Base-by-base conservation (phyloP, 2,113 vertebrate genomes). In the Albula goreensis region DNA sequence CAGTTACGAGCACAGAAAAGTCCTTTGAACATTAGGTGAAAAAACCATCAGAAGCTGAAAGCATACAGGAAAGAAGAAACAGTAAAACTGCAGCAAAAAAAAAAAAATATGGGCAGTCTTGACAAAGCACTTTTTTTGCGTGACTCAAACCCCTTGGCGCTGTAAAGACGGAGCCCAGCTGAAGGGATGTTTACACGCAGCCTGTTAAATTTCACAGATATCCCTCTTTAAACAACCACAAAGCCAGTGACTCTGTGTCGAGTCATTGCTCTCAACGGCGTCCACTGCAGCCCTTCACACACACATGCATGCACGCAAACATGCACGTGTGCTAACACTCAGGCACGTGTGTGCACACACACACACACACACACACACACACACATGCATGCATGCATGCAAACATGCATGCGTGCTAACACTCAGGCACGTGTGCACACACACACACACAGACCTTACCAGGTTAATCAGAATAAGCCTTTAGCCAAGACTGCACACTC, bases 171-270 rank as follows among this genome's bases (percentile, higher is more conserved):
- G 80, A 81, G 22, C 22, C 81, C 90, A 82, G 89, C 90, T 91
- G 91, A 90, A 93, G 92, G 89, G 79, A 87, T 53, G 87, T 90
- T 90, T 90, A 88, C 90, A 94, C 90, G 91, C 90, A 90, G 90
- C 89, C 89, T 80, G 90, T 93, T 90, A 91, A 92, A 91, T 90
- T 90, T 90, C 85, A 86, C 88, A 92, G 91, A 90, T 89, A 91
- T 92, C 88, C 52, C 91, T 88, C 89, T 85, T 90, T 91, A 91
- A 93, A 93, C 56, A 11, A 31, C 48, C 50, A 5, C 22, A 89
- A 81, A 70, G 85, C 88, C 87, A 89, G 91, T 90, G 90, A 91
- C 91, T 93, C 70, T 85, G 88, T 10, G 86, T 87, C 90, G 90
- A 94, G 91, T 93, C 94, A 94, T 92, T 90, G 86, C 90, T 86